Base-by-base conservation (phyloP, 2,888 invertebrate species). In the Aleiodes testaceus region DNA sequence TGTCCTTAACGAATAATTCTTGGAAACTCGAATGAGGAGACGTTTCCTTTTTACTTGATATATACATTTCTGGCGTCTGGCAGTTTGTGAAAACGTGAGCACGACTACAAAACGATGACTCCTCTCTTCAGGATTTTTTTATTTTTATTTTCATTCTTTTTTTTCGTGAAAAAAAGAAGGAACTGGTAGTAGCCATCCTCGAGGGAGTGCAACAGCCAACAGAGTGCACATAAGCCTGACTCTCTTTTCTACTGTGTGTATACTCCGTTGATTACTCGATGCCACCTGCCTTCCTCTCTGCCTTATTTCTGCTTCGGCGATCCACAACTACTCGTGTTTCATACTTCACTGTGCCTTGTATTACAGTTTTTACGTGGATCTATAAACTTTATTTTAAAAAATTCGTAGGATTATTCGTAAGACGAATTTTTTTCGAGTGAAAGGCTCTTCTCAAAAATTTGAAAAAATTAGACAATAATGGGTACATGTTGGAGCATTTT, bases 261-360 rank as follows among this genome's bases (percentile, higher is more conserved):
- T 47, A 45, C 47, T 22, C 14, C 30, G 66, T 66, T 70, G 30
- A 68, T 64, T 72, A 72, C 64, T 64, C 53, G 20, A 63, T 72
- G 52, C 72, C 72, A 72, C 72, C 72, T 72, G 72, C 72, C 66
- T 63, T 50, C 61, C 36, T 67, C 22, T 53, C 66, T 26, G 36
- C 36, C 11, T 42, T 67, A 63, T 63, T 63, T 63, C 63, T 63
- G 63, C 63, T 45, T 63, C 45, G 45, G 22, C 63, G 63, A 45
- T 22, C 45, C 22, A 45, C 45, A 63, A 63, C 63, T 63, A 45
- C 63, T 63, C 63, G 45, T 45, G n/a, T 63, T 63, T 63, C 63
- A 63, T 63, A 45, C 63, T 45, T 16, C 42, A 42, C 11, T 42
- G 12, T 47, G 63, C 22, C 63, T 63, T 44, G 22, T 20, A 63